These are phyloP conservation scores for Chelonus insularis DNA, from an alignment of 1,140 invertebrate genomes.

Conservation along the genomic window DNA sequence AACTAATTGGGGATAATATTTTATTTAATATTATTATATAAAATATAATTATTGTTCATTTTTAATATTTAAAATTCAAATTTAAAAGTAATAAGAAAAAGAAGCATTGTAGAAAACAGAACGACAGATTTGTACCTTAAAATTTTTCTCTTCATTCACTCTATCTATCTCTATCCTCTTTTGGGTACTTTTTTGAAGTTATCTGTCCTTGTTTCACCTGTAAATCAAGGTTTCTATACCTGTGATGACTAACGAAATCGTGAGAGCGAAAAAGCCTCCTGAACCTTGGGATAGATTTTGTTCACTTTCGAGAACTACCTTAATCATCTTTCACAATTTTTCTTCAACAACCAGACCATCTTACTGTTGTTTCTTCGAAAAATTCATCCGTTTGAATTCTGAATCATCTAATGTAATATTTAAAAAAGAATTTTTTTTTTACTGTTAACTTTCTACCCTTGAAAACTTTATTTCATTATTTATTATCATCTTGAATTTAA, in stretches of 20 bases:
- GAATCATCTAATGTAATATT: neutral
- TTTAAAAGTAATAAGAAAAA: no score
- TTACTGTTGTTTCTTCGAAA: constrained; percentile 6
- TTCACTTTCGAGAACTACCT: neutral
- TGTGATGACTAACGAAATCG: constrained; percentile 27
- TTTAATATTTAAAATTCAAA: no score
- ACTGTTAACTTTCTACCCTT: no score
- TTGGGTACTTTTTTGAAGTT: constrained; percentile 13
- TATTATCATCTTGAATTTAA: no score
- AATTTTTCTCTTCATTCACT: neutral
- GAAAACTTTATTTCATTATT: no score
- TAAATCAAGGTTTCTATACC: constrained; percentile 31
- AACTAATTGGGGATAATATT: no score
- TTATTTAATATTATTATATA: no score
- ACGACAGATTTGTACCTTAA: no score
- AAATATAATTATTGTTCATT: no score
- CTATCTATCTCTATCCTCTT: neutral
- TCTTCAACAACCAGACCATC: neutral
- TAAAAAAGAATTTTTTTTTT: no score
- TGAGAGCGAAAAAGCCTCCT: constrained; percentile 20
- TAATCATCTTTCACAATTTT: constrained; percentile 12
- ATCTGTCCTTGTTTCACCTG: constrained; percentile 25
- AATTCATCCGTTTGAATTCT: constrained; percentile 10
- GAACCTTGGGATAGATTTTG: neutral
- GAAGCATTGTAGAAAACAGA: no score